phyloP scores from a whole-genome alignment of 2,888 invertebrate genomes.

The Synergus umbraculus region DNA sequence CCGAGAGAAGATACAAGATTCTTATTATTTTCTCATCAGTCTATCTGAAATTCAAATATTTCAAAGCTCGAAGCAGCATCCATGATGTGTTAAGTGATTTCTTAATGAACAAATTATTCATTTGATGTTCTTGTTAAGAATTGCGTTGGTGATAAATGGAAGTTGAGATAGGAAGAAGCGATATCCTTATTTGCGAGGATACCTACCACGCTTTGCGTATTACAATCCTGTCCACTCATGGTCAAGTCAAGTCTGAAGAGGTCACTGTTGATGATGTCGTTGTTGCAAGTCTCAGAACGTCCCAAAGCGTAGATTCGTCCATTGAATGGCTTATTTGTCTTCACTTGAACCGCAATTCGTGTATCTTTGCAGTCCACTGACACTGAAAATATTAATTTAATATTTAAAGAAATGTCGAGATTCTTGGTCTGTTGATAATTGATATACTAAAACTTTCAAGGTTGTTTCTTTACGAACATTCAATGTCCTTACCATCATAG shows the following conservation, averaged over 20 bases:
- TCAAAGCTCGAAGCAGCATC: background rate
- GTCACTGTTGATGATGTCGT: slow-evolving; percentile 95
- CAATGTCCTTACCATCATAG: slow-evolving; percentile 87
- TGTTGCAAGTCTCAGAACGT: slow-evolving; percentile 95
- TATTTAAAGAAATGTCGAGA: slow-evolving; percentile 41
- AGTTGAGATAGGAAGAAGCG: background rate
- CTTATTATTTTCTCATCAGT: too few species aligned
- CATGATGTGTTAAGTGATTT: background rate
- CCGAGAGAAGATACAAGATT: too few species aligned
- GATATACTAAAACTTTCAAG: background rate
- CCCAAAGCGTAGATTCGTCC: slow-evolving; percentile 96
- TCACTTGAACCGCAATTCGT: slow-evolving; percentile 93
- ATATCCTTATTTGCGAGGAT: background rate
- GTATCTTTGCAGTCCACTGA: slow-evolving; percentile 97
- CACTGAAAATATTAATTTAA: slow-evolving; percentile 80
- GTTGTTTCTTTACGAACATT: background rate
- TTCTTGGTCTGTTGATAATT: slow-evolving; percentile 18
- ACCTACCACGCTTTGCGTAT: slow-evolving; percentile 96
- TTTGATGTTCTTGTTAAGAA: background rate
- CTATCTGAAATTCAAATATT: too few species aligned
- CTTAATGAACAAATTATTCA: background rate
- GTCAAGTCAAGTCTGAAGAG: slow-evolving; percentile 94
- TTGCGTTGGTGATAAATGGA: background rate
- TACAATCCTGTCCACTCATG: slow-evolving; percentile 96
- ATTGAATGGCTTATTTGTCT: slow-evolving; percentile 96